Conservation (phyloP, 2,888 invertebrate genomes). For the Nysson spinosus region DNA sequence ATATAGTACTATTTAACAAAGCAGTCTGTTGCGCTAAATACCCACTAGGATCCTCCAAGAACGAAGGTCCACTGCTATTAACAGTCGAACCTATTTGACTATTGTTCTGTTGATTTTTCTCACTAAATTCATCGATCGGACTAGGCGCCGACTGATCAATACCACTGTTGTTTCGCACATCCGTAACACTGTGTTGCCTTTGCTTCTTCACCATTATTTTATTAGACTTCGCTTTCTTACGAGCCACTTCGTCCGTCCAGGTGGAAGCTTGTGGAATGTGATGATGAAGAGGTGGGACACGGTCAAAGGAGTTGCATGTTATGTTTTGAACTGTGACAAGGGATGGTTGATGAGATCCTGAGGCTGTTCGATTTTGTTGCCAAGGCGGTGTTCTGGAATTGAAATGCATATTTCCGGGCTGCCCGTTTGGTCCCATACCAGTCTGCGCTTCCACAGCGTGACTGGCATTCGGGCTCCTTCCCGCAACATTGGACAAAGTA, state of each 20-base stretch:
- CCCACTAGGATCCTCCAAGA: slow-evolving; percentile 94
- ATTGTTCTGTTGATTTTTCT: slow-evolving; percentile 64
- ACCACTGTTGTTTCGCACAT: slow-evolving; percentile 49
- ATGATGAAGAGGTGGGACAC: slow-evolving; percentile 86
- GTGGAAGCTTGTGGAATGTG: slow-evolving; percentile 81
- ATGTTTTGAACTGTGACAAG: slow-evolving; percentile 67
- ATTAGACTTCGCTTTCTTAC: slow-evolving; percentile 80
- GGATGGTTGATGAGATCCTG: slow-evolving; percentile 54
- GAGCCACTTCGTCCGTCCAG: slow-evolving; percentile 81
- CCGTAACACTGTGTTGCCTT: slow-evolving; percentile 61
- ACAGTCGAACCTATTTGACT: slow-evolving; percentile 62
- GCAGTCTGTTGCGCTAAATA: slow-evolving; percentile 95
- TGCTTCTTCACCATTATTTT: slow-evolving; percentile 78
- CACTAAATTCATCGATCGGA: slow-evolving; percentile 68
- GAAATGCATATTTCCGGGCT: slow-evolving; percentile 66
- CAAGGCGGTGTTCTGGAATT: slow-evolving; percentile 80
- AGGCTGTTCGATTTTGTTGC: slow-evolving; percentile 79
- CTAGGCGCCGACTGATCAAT: slow-evolving; percentile 65
- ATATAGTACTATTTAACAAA: slow-evolving; percentile 89
- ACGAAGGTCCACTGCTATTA: slow-evolving; percentile 82
- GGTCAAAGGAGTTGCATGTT: slow-evolving; percentile 81
- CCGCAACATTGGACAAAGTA: slow-evolving; percentile 67
- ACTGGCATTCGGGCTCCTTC: slow-evolving; percentile 66
- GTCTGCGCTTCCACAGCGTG: slow-evolving; percentile 66
- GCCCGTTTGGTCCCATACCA: slow-evolving; percentile 64